Conservation (phyloP, 2,113 vertebrate species). For the Pithys albifrons region DNA sequence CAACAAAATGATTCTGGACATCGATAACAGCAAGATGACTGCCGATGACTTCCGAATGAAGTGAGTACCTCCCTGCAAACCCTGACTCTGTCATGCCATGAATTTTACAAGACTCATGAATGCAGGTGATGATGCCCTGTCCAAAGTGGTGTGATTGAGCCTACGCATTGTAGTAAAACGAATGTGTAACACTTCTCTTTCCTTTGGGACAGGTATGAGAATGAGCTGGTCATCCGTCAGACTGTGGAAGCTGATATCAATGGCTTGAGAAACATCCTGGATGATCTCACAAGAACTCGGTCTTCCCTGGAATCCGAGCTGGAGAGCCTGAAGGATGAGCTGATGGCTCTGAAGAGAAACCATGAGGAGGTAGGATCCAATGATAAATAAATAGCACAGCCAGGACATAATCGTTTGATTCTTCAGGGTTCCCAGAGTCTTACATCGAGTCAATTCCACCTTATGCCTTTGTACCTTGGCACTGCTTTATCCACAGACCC, state of each 20-base stretch:
- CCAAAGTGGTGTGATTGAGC: background rate
- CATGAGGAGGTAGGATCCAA: slow-evolving; percentile 62
- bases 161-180: fast-evolving
- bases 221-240: slow-evolving; percentile 30
- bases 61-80: slow-evolving; percentile 43
- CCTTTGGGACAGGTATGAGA: background rate
- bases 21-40: slow-evolving; percentile 27
- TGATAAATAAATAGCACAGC: fast-evolving
- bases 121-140: too few relatives aligned
- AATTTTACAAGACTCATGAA: background rate
- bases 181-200: background rate
- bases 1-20: slow-evolving; percentile 71
- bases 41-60: slow-evolving; percentile 77
- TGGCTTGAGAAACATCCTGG: slow-evolving; percentile 65
- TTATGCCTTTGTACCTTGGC: background rate
- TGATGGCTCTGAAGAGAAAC: slow-evolving; percentile 68
- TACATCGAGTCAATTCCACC: too few relatives aligned
- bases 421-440: too few relatives aligned
- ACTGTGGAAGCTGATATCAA: slow-evolving; percentile 58
- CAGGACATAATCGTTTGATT: background rate
- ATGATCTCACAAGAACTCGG: slow-evolving; percentile 58
- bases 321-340: slow-evolving; percentile 19
- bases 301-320: slow-evolving; percentile 23
- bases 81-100: too few relatives aligned
- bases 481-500: background rate